Base-by-base conservation (phyloP, 2,797 vertebrate species). In the Halcyon smyrnensis region DNA sequence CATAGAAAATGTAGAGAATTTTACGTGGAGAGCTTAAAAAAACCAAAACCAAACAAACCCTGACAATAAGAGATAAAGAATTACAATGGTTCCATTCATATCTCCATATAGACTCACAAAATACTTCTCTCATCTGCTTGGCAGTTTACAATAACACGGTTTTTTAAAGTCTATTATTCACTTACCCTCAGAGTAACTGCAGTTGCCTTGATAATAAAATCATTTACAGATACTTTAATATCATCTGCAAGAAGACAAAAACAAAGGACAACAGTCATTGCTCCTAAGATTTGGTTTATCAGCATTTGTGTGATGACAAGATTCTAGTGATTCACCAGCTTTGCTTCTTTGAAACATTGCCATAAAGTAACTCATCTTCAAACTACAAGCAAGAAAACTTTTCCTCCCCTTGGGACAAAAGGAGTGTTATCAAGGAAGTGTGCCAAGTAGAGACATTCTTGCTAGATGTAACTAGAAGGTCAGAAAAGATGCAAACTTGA, bases 171-270 rank as follows among this genome's bases (percentile, higher is more conserved):
- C 32, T 89, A 27, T 81, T 73, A 50, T 64, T 53, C 93, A 98
- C 99, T 99, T 98, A 99, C 99, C 98, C 98, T 99, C 67, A 99
- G 98, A 77, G 99, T 98, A 87, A 98, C 98, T 90, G 99, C 99
- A 87, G 98, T 98, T 88, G 99, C 99, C 97, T 99, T 99, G 97
- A 99, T 99, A 97, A 99, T 99, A 97, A 99, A 99, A 96, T 99
- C 99, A 90, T 99, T 99, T 96, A 99, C 98, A 32, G 99, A 99
- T 64, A 99, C 99, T 98, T 99, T 99, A 97, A 99, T 98, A 85
- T 99, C 98, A 96, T 99, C 99, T 99, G 97, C 81, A 98, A 96
- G 96, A 95, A 98, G n/a, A 98, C 11, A 39, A 95, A 97, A 84
- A 56, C 15, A 57, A 48, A 39, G 41, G 1, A 23, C 8, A 76